These are phyloP conservation scores for Microcebus griseorufus DNA, from an alignment of 2,113 vertebrate genomes.

Conservation along the genomic window DNA sequence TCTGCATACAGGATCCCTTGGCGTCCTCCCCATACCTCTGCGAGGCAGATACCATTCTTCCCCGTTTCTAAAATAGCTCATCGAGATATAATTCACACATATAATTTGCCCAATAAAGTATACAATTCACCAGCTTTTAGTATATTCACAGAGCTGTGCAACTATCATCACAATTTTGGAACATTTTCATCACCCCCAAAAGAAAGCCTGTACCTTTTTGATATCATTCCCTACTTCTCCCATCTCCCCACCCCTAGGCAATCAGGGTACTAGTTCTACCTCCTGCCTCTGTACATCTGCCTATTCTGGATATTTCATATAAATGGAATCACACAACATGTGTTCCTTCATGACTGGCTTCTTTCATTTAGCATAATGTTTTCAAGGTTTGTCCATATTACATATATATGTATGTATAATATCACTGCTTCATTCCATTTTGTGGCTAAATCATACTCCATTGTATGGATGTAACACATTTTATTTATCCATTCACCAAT, in stretches of 20 bases:
- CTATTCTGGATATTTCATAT: background rate
- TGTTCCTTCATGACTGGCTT: background rate
- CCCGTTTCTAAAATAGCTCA: background rate
- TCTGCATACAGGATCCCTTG: background rate
- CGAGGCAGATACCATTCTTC: background rate
- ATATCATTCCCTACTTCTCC: background rate
- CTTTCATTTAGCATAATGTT: background rate
- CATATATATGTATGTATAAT: too few relatives aligned
- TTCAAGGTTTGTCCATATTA: background rate
- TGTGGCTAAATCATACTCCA: background rate
- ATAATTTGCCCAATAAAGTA: background rate
- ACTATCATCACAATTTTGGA: background rate
- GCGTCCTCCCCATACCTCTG: background rate
- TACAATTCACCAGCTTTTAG: background rate
- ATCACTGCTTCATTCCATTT: background rate
- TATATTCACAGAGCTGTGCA: background rate
- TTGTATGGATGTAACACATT: background rate
- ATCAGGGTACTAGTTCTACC: background rate
- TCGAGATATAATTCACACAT: background rate
- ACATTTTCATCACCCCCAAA: background rate
- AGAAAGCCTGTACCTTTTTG: background rate
- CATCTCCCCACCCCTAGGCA: background rate
- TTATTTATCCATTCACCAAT: background rate
- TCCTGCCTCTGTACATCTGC: background rate
- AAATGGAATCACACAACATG: background rate